Evolutionary conservation across 2,113 vertebrate genomes (phyloP).

Genomic region (Cichladusa arquata): DNA sequence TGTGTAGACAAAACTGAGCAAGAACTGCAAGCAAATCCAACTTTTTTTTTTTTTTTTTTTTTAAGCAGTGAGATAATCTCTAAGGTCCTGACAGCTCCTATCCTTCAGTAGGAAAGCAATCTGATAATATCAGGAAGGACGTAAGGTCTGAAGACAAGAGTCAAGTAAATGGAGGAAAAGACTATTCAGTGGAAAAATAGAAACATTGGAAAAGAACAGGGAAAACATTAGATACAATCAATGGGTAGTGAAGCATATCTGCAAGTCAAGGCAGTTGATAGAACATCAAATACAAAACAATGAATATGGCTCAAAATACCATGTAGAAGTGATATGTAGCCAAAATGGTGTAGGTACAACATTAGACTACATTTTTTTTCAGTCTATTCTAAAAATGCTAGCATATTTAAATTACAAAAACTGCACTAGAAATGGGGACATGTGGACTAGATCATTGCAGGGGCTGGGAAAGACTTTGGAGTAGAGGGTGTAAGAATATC

Average conservation of each 20-base stretch:
- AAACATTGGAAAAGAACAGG: conserved; percentile 13
- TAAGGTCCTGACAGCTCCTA: conserved; percentile 2
- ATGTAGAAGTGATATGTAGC: not conserved
- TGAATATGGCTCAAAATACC: not conserved
- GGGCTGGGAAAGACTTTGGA: not conserved
- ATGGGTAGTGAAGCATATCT: not conserved
- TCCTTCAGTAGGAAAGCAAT: not conserved
- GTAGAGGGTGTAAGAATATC: not conserved
- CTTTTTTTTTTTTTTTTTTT: not conserved
- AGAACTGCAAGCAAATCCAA: not conserved
- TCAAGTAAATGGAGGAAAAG: conserved; percentile 15
- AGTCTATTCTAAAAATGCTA: not conserved
- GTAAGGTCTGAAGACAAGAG: conserved; percentile 32
- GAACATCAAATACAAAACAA: conserved; percentile 9
- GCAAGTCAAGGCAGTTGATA: conserved; percentile 5
- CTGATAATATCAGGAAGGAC: conserved; percentile 1
- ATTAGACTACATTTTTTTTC: not conserved
- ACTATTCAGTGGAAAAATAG: conserved; percentile 43
- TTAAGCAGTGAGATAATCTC: not conserved
- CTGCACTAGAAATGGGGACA: not conserved
- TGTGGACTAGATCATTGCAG: not conserved
- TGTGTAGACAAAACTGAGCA: not conserved
- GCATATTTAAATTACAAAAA: not conserved
- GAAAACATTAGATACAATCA: conserved; percentile 50
- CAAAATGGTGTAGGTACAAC: not conserved